Conservation (phyloP, 2,797 vertebrate genomes). For the Vespertilio murinus region DNA sequence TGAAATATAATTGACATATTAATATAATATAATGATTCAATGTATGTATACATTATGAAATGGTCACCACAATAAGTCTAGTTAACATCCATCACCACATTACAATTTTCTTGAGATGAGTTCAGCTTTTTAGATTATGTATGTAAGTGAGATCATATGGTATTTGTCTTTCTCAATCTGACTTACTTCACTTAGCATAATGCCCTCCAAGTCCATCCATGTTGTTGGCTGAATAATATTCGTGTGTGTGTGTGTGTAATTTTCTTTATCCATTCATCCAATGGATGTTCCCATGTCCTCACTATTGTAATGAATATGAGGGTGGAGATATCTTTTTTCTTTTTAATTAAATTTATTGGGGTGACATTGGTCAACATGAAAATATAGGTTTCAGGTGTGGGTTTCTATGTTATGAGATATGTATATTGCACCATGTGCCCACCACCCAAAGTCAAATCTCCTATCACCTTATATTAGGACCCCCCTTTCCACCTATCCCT, state of each 20-base stretch:
- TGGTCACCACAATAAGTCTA: background rate
- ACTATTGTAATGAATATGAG: too few species aligned
- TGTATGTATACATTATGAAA: background rate
- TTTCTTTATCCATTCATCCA: background rate
- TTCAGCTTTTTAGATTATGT: constrained; percentile 15
- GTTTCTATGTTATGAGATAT: too few species aligned
- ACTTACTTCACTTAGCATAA: background rate
- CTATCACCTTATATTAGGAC: too few species aligned
- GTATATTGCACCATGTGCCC: too few species aligned
- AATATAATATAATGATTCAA: background rate
- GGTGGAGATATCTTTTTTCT: too few species aligned
- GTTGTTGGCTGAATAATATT: background rate
- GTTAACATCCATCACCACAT: background rate
- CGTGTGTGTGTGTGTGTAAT: background rate
- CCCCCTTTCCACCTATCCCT: too few species aligned
- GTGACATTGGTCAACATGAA: too few species aligned
- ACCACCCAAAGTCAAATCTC: too few species aligned
- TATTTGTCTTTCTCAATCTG: background rate
- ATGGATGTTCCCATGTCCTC: too few species aligned
- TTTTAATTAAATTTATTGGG: too few species aligned
- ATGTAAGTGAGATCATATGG: background rate
- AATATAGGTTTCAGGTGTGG: too few species aligned
- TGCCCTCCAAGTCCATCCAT: background rate
- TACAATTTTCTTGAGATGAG: too few species aligned
- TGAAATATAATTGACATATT: background rate